Conservation (phyloP, 2,113 vertebrate species). For the Thamnophis sirtalis region DNA sequence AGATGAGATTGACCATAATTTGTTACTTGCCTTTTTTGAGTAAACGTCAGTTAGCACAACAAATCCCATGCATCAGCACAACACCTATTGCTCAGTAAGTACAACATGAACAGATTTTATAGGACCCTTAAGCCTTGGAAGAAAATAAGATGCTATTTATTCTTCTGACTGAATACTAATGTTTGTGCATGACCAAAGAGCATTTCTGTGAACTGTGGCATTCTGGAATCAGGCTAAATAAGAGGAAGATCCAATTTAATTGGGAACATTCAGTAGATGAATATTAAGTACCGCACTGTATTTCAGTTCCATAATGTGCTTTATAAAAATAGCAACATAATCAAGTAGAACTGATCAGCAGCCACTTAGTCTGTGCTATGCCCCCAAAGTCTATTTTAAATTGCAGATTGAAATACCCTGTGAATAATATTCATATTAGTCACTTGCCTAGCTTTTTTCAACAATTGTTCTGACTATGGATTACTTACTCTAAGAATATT, state of each 20-base stretch:
- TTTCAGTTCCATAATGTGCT: neutral
- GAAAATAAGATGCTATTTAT: neutral
- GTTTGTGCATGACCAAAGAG: neutral
- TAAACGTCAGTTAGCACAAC: neutral
- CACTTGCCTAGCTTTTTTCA: neutral
- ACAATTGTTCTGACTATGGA: neutral
- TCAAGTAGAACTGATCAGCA: neutral
- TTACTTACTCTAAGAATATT: neutral
- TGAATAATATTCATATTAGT: neutral
- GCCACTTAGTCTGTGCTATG: neutral
- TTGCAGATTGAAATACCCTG: neutral
- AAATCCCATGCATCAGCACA: neutral
- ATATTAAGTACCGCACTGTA: neutral
- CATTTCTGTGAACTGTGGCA: conserved; percentile 15
- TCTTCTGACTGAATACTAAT: neutral
- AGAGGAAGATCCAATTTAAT: neutral
- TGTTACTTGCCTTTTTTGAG: neutral
- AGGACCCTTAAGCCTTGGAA: neutral
- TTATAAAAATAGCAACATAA: conserved; percentile 2
- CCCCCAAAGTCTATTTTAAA: neutral
- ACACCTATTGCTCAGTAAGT: neutral
- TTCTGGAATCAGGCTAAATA: neutral
- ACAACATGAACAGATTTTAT: neutral
- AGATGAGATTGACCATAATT: neutral
- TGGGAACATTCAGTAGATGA: neutral